Evolutionary conservation across 2,113 vertebrate species (phyloP).

Genomic region (Zeus faber): DNA sequence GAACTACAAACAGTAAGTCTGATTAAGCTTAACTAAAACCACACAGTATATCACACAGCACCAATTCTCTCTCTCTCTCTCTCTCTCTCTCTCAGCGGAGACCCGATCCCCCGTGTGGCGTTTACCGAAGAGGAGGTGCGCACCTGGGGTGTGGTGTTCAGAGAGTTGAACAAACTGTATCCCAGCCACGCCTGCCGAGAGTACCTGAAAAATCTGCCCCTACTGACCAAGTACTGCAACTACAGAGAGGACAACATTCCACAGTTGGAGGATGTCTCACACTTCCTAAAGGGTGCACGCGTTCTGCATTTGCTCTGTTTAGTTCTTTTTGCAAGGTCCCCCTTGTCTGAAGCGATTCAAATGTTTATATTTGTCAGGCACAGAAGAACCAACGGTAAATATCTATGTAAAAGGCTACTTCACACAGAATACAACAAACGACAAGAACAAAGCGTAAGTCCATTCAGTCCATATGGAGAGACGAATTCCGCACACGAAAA

Average conservation of each 20-base stretch:
- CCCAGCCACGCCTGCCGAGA: constrained; percentile 93
- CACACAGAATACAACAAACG: too few relatives aligned
- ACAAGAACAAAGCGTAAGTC: too few relatives aligned
- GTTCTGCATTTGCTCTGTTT: too few relatives aligned
- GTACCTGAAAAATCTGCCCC: constrained; percentile 93
- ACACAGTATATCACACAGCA: not conserved
- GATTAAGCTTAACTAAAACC: not conserved
- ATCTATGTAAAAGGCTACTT: too few relatives aligned
- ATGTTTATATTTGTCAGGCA: too few relatives aligned
- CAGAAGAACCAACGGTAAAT: too few relatives aligned
- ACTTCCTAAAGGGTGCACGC: constrained; percentile 87
- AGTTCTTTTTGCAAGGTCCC: too few relatives aligned
- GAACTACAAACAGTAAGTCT: constrained; percentile 89
- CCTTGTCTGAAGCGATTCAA: too few relatives aligned
- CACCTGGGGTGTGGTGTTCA: constrained; percentile 94
- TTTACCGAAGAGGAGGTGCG: constrained; percentile 95
- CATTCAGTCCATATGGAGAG: too few relatives aligned
- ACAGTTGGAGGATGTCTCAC: constrained; percentile 94
- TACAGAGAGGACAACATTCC: constrained; percentile 96
- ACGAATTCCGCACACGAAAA: too few relatives aligned
- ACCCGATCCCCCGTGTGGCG: constrained; percentile 87
- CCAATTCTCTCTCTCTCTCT: not conserved
- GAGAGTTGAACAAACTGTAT: constrained; percentile 93
- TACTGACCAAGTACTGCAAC: constrained; percentile 89
- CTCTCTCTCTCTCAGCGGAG: constrained; percentile 74